phyloP scores from a whole-genome alignment of 1,140 invertebrate species.

The Centruroides vittatus region DNA sequence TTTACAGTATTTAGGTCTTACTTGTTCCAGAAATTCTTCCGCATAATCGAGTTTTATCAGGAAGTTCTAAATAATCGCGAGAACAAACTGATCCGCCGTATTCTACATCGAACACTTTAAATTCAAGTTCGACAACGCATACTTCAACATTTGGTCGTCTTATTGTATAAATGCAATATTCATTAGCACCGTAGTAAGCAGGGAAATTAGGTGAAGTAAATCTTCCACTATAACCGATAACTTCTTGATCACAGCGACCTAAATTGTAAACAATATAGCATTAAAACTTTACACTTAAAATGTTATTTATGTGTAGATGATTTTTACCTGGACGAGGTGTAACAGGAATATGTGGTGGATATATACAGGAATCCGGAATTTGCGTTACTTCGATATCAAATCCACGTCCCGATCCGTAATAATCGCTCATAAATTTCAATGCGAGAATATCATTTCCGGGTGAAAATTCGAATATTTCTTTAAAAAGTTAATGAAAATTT shows the following conservation, averaged over 20 bases:
- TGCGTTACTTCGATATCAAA: slow-evolving; percentile 19
- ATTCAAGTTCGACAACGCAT: slow-evolving; percentile 18
- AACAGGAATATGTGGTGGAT: not conserved
- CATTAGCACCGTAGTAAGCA: slow-evolving; percentile 13
- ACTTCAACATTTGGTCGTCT: slow-evolving; percentile 14
- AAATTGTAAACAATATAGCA: not conserved
- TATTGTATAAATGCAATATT: slow-evolving; percentile 12
- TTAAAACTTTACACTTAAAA: not conserved
- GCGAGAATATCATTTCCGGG: slow-evolving; percentile 8
- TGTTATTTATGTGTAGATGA: not conserved
- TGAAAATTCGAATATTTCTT: slow-evolving; percentile 11
- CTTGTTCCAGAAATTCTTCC: slow-evolving; percentile 11
- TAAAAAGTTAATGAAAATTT: not conserved
- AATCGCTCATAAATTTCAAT: slow-evolving; percentile 16
- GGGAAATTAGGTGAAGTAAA: slow-evolving; percentile 19
- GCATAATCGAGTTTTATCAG: slow-evolving; percentile 15
- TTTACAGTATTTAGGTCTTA: not conserved
- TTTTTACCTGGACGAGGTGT: slow-evolving; percentile 1
- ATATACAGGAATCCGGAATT: slow-evolving; percentile 16
- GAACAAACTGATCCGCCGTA: slow-evolving; percentile 8
- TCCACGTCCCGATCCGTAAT: slow-evolving; percentile 13
- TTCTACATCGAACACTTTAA: slow-evolving; percentile 19
- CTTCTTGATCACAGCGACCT: slow-evolving; percentile 9
- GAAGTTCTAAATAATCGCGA: slow-evolving; percentile 19
- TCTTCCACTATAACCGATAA: slow-evolving; percentile 5